Evolutionary conservation across 1,140 invertebrate species (phyloP).

Genomic region (Antheraea pernyi): DNA sequence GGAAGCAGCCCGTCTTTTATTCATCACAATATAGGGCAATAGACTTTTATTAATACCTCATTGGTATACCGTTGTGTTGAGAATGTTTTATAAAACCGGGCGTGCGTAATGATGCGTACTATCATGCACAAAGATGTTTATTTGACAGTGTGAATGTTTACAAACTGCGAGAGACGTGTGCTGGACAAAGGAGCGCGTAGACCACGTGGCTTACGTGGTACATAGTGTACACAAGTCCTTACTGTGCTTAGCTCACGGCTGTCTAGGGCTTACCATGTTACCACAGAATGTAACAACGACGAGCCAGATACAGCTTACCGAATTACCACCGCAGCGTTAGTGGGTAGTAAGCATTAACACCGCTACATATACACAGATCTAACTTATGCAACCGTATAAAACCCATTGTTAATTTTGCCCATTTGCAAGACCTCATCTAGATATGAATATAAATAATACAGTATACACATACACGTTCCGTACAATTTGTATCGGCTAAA

Average conservation of each 20-base stretch:
- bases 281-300: neutral
- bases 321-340: neutral
- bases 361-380: neutral
- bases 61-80: slow-evolving; percentile 24
- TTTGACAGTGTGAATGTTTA: slow-evolving; percentile 49
- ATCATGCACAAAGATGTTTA: slow-evolving; percentile 52
- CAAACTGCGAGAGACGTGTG: slow-evolving; percentile 37
- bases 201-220: slow-evolving; percentile 32
- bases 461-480: neutral
- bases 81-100: slow-evolving; percentile 34
- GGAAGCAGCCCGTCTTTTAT: slow-evolving; percentile 41
- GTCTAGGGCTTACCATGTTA: neutral
- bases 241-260: neutral
- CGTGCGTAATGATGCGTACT: slow-evolving; percentile 21
- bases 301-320: neutral
- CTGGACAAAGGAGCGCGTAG: slow-evolving; percentile 20
- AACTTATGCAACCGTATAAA: slow-evolving; percentile 9
- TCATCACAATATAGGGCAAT: slow-evolving; percentile 44
- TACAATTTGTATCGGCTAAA: too few species aligned
- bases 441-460: slow-evolving; percentile 3
- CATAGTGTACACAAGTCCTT: slow-evolving; percentile 16
- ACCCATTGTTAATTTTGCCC: slow-evolving; percentile 10
- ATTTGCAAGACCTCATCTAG: slow-evolving; percentile 1
- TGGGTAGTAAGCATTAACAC: neutral
- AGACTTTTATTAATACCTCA: slow-evolving; percentile 48